Evolutionary conservation across 2,888 invertebrate genomes (phyloP), one percentile per base, ranked within the genome.

Genomic region (Panzeria rudis): DNA sequence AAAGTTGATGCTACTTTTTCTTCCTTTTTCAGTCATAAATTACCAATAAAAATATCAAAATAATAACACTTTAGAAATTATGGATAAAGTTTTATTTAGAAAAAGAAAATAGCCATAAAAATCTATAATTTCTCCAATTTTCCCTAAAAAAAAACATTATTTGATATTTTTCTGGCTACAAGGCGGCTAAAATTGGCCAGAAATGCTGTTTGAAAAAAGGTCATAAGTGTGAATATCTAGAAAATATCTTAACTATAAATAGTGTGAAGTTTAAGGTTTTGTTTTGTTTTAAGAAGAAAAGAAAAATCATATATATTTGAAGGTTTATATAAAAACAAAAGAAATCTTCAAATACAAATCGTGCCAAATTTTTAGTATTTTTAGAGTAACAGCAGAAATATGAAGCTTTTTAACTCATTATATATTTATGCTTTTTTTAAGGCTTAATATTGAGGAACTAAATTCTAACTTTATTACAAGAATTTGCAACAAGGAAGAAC

Each of bases 141-240:
- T 64, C 50, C 25, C 15, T 59, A 44, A 13, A 59, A 44, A 13
- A 59, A 76, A 59, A 64, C 17, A 41, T 32, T 44, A 35, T 41
- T 17, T 56, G n/a, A 11, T 13, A 54, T 15, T 62, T 61, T 61
- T n/a, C 25, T 25, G 50, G 20, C 17, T 54, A 32, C n/a, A 41
- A 29, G 0, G 13, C 44, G 15, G 13, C 15, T 44, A 9, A 44
- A 61, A 9, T n/a, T 56, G 41, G 25, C 47, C 9, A 17, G 9
- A 54, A 23, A 64, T 64, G 61, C 8, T 20, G 13, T 29, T 47
- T 15, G 41, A 11, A 66, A 69, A 82, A 75, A 79, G 85, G 85
- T 85, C 85, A 85, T 54, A 71, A 78, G 75, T 82, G 78, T 82
- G 85, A 82, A 64, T 75, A 75, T 66, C 68, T 20, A 71, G 62